Evolutionary conservation across 2,888 invertebrate species (phyloP).

Genomic region (Melikaiella ostensackeni): DNA sequence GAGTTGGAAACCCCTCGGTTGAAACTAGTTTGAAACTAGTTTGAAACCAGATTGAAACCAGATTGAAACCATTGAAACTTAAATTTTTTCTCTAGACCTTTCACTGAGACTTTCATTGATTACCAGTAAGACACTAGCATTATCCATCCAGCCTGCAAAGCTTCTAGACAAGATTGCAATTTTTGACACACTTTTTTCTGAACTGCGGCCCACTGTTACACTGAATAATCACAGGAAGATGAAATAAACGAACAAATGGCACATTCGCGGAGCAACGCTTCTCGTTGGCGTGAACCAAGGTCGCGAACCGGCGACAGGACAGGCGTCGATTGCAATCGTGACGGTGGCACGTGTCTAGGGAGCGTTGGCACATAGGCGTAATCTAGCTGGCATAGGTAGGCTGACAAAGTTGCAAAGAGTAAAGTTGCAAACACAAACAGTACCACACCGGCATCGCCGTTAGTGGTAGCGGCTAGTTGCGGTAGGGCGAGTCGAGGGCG

Average conservation of each 20-base stretch:
- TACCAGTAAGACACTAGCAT: conserved; percentile 4
- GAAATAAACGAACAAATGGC: not conserved
- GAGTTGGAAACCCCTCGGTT: too few species aligned
- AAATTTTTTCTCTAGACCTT: not conserved
- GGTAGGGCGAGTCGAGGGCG: conserved; percentile 55
- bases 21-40: too few species aligned
- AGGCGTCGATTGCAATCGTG: conserved; percentile 1
- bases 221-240: conserved; percentile 18
- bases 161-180: not conserved
- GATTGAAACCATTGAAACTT: too few species aligned
- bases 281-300: not conserved
- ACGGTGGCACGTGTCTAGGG: conserved; percentile 34
- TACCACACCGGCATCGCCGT: not conserved
- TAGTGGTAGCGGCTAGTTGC: conserved; percentile 41
- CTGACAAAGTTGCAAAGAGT: not conserved
- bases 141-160: not conserved
- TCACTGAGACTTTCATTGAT: conserved; percentile 8
- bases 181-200: conserved; percentile 14
- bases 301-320: not conserved
- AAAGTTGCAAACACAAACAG: not conserved
- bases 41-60: too few species aligned
- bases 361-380: conserved; percentile 34
- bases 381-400: conserved; percentile 11
- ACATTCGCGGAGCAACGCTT: not conserved
- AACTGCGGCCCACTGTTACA: not conserved